Evolutionary conservation across 2,888 invertebrate species (phyloP).

Genomic region (Cerceris rybyensis): DNA sequence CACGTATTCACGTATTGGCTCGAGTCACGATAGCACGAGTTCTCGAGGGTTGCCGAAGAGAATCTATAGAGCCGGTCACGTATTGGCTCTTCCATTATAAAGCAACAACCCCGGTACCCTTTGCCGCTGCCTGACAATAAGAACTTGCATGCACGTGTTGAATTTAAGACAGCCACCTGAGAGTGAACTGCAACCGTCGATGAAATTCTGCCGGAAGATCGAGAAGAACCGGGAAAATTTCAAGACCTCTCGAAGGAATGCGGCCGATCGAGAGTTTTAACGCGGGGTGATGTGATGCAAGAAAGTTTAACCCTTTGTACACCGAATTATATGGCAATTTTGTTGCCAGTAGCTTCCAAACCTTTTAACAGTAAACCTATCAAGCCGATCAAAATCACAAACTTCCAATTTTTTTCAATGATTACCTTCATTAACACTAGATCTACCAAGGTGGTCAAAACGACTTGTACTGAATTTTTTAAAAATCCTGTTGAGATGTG

Average conservation of each 20-base stretch:
- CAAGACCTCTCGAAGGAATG: background rate
- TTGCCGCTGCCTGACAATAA: conserved; percentile 44
- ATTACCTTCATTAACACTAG: no score
- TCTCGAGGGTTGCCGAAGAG: conserved; percentile 46
- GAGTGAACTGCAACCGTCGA: conserved; percentile 11
- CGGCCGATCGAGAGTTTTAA: no score
- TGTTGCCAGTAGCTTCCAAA: no score
- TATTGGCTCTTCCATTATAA: conserved; percentile 69
- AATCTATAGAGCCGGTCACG: conserved; percentile 74
- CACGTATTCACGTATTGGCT: conserved; percentile 56
- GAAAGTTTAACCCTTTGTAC: no score
- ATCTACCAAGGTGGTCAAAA: no score
- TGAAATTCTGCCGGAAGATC: conserved; percentile 30
- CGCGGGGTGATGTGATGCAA: background rate
- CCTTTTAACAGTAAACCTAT: no score
- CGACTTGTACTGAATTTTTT: no score
- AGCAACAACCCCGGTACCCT: conserved; percentile 51
- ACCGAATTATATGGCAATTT: no score
- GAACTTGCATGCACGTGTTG: conserved; percentile 46
- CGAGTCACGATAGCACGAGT: conserved; percentile 36
- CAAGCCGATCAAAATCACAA: no score
- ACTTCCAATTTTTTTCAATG: no score
- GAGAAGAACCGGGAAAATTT: conserved; percentile 6
- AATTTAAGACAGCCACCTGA: conserved; percentile 32
- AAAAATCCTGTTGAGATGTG: no score